Conservation (phyloP, 2,888 invertebrate genomes). For the Spisula subtruncata region DNA sequence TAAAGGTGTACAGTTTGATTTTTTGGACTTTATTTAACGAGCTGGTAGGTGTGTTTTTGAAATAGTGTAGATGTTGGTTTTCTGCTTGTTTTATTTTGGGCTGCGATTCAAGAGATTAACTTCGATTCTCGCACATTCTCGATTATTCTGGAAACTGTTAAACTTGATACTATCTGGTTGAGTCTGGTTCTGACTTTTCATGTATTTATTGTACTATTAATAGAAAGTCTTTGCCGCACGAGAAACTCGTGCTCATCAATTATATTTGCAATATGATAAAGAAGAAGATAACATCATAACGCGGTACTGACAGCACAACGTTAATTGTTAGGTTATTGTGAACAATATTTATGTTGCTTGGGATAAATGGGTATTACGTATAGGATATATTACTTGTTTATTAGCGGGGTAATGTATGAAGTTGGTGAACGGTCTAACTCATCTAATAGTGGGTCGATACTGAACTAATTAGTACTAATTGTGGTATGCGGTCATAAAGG, state of each 20-base stretch:
- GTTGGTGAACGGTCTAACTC: background rate
- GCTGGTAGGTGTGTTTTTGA: constrained; percentile 44
- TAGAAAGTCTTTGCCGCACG: constrained; percentile 16
- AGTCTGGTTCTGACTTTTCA: constrained; percentile 2
- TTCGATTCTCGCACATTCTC: background rate
- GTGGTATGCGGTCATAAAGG: background rate
- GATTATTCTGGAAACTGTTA: constrained; percentile 25
- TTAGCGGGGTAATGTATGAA: background rate
- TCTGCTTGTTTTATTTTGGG: constrained; percentile 20
- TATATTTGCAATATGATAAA: constrained; percentile 29
- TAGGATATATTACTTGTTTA: background rate
- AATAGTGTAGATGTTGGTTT: background rate
- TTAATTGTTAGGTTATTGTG: background rate
- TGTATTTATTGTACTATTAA: constrained; percentile 14
- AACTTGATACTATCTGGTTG: constrained; percentile 5
- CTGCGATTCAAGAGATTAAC: constrained; percentile 25
- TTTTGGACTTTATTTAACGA: constrained; percentile 26
- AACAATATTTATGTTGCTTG: constrained; percentile 9
- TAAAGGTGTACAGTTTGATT: constrained; percentile 30
- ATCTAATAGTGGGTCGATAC: background rate
- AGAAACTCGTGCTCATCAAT: constrained; percentile 28
- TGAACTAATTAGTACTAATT: background rate
- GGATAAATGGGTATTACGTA: constrained; percentile 22
- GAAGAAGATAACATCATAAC: background rate
- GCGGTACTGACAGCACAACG: background rate